phyloP scores from a whole-genome alignment of 2,113 vertebrate genomes.

The Fulmarus glacialis region DNA sequence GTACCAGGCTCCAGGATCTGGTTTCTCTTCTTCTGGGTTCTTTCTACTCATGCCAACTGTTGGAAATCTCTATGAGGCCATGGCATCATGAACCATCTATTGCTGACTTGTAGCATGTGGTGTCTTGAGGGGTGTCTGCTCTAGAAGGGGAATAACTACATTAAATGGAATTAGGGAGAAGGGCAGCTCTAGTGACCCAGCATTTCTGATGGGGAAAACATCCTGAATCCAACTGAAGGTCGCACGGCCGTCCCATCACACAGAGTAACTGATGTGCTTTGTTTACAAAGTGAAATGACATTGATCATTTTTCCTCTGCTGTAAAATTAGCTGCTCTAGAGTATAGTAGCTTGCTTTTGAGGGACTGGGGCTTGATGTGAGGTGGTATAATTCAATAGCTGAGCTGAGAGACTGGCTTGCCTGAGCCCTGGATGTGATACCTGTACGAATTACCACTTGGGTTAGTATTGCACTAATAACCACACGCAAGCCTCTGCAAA shows the following conservation, averaged over 20 bases:
- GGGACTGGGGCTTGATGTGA: neutral
- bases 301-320: neutral
- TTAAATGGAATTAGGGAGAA: neutral
- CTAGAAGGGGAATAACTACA: neutral
- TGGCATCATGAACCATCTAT: neutral
- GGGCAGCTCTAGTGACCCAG: neutral
- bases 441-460: neutral
- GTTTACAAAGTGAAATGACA: neutral
- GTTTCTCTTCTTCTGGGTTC: neutral
- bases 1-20: neutral
- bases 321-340: neutral
- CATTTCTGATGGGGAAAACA: neutral
- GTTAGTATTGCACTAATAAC: neutral
- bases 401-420: neutral
- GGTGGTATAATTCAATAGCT: neutral
- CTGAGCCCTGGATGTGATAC: neutral
- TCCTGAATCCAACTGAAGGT: neutral
- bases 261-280: neutral
- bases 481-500: neutral
- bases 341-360: neutral
- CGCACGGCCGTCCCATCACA: neutral
- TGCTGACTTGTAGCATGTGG: neutral
- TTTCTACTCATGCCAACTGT: neutral
- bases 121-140: neutral
- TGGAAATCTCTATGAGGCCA: neutral